Evolutionary conservation across 2,888 invertebrate species (phyloP).

Genomic region (Dynastes hyllus): DNA sequence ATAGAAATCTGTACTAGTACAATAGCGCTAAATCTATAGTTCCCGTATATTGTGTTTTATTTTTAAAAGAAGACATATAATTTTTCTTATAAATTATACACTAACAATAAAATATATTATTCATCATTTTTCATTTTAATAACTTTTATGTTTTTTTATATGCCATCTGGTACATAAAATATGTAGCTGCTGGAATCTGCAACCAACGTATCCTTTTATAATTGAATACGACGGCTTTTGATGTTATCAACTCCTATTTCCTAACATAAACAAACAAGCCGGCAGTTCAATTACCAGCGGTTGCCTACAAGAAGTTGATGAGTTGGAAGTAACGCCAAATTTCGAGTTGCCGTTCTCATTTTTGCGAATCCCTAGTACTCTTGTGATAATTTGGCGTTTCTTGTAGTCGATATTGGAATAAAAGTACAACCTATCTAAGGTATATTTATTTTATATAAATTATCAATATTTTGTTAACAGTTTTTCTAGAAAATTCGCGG

Average conservation of each 20-base stretch:
- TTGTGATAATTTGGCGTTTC: background rate
- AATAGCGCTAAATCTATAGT: too few species aligned
- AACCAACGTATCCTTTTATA: background rate
- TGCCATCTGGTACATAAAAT: background rate
- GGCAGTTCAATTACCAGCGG: conserved; percentile 16
- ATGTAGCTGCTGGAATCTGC: background rate
- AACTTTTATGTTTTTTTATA: background rate
- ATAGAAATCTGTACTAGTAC: too few species aligned
- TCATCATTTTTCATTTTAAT: background rate
- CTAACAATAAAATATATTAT: too few species aligned
- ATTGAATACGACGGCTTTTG: background rate
- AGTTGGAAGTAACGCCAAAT: conserved; percentile 49
- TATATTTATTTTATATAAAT: conserved; percentile 18
- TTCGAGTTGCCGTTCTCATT: conserved; percentile 30
- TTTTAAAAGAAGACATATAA: too few species aligned
- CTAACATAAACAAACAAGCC: conserved; percentile 47
- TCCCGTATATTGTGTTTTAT: too few species aligned
- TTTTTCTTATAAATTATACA: too few species aligned
- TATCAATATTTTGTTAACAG: background rate
- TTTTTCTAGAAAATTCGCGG: conserved; percentile 28
- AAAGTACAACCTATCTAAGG: background rate
- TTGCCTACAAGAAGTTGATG: conserved; percentile 46
- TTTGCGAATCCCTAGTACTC: background rate
- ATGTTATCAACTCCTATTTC: conserved; percentile 10
- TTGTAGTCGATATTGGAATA: background rate